Conservation (phyloP, 2,888 invertebrate species). For the Lycophotia porphyrea region DNA sequence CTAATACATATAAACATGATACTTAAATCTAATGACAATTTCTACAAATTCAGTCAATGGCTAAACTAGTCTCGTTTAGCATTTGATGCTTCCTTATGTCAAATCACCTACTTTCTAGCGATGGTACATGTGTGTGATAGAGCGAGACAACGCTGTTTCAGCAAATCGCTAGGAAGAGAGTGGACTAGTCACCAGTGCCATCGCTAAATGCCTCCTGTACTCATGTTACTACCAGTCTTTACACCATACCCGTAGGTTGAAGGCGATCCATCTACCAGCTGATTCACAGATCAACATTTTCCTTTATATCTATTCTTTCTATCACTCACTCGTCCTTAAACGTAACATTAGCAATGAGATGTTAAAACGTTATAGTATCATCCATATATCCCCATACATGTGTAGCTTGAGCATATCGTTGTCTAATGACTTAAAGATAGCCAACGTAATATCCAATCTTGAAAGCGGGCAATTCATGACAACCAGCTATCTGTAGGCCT, state of each 20-base stretch:
- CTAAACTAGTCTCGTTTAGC: slow-evolving; percentile 34
- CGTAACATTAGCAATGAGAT: background rate
- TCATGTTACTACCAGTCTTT: slow-evolving; percentile 6
- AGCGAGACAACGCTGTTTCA: slow-evolving; percentile 1
- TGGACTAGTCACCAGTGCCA: background rate
- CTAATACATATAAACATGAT: slow-evolving; percentile 9
- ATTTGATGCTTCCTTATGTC: slow-evolving; percentile 40
- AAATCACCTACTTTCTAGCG: slow-evolving; percentile 24
- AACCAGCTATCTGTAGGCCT: background rate
- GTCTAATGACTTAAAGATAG: background rate
- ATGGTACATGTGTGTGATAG: background rate
- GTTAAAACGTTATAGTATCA: background rate
- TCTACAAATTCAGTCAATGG: slow-evolving; percentile 39
- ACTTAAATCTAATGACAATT: slow-evolving; percentile 44
- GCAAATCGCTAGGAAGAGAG: background rate
- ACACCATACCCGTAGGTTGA: background rate
- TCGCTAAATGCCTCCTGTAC: slow-evolving; percentile 9
- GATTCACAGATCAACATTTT: background rate
- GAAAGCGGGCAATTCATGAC: background rate
- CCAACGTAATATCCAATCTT: background rate
- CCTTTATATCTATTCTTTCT: background rate
- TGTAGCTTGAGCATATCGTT: background rate
- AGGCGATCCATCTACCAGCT: background rate
- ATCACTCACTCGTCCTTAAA: background rate
- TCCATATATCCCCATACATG: no score